A percentile compares a stretch with the other conserved stretches of the same genome.
phyloP scores from a whole-genome alignment of 2,113 vertebrate species.

The Leucoraja erinaceus region DNA sequence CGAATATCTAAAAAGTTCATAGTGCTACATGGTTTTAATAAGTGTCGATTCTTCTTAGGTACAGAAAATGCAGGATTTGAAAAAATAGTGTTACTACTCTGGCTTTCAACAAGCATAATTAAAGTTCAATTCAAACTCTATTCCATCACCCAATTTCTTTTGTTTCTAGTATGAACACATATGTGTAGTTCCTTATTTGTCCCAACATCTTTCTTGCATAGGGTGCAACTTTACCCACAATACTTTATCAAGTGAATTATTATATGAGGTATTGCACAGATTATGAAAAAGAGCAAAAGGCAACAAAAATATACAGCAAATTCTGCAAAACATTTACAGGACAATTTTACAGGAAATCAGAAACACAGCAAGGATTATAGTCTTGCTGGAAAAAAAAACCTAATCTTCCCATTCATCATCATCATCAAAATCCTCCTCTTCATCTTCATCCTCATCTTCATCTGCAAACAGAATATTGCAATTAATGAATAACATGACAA shows the following conservation, averaged over 20 bases:
- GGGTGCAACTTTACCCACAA: slow-evolving; percentile 68
- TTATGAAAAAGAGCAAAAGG: slow-evolving; percentile 76
- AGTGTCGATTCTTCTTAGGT: slow-evolving; percentile 69
- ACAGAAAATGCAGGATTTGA: slow-evolving; percentile 78
- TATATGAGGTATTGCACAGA: slow-evolving; percentile 99
- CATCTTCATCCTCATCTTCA: slow-evolving; percentile 93
- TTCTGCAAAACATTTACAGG: slow-evolving; percentile 88
- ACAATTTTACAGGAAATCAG: slow-evolving; percentile 80
- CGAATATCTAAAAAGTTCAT: slow-evolving; percentile 75
- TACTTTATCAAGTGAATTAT: slow-evolving; percentile 75
- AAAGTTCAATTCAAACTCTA: slow-evolving; percentile 68
- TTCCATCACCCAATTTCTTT: slow-evolving; percentile 61
- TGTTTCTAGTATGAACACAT: slow-evolving; percentile 63
- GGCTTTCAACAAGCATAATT: slow-evolving; percentile 65
- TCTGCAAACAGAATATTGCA: slow-evolving; percentile 56
- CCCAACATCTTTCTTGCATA: slow-evolving; percentile 72
- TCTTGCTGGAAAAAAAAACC: slow-evolving; percentile 62
- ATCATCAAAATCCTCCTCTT: slow-evolving; percentile 95
- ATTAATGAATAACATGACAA: background rate
- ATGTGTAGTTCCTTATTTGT: slow-evolving; percentile 59
- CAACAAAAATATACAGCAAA: slow-evolving; percentile 97
- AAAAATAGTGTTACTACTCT: slow-evolving; percentile 88
- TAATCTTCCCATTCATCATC: slow-evolving; percentile 99
- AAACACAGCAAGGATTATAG: slow-evolving; percentile 79
- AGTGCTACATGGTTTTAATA: slow-evolving; percentile 80